Conservation (phyloP, 2,888 invertebrate genomes). For the Drosophila leonis region DNA sequence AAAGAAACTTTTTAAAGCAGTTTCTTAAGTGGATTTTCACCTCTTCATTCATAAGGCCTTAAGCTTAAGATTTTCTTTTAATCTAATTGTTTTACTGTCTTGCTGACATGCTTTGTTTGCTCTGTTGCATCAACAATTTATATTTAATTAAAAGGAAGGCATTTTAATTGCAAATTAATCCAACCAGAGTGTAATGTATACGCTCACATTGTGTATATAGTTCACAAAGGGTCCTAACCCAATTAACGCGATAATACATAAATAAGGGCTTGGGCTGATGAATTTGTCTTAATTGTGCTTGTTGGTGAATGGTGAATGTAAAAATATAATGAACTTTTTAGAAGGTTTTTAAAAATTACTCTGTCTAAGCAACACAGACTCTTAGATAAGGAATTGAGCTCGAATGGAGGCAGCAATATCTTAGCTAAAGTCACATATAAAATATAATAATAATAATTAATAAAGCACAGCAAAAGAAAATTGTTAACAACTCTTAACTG, state of each 20-base stretch:
- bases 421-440: too few relatives aligned
- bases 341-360: neutral
- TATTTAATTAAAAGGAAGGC: neutral
- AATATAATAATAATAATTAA: neutral
- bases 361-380: neutral
- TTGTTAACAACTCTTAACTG: neutral
- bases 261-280: neutral
- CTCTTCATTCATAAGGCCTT: neutral
- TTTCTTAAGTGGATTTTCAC: neutral
- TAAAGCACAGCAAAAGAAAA: neutral
- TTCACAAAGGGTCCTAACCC: neutral
- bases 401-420: too few relatives aligned
- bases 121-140: neutral
- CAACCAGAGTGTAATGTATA: neutral
- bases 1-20: neutral
- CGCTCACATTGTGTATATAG: neutral
- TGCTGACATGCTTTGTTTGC: neutral
- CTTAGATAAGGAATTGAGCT: neutral
- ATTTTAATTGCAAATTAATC: slow-evolving; percentile 3
- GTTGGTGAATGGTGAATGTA: neutral
- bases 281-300: neutral
- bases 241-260: slow-evolving; percentile 14
- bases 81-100: neutral
- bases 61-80: neutral
- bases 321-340: neutral